Evolutionary conservation across 2,888 invertebrate species (phyloP).

Genomic region (Trichogramma dendrolimi): DNA sequence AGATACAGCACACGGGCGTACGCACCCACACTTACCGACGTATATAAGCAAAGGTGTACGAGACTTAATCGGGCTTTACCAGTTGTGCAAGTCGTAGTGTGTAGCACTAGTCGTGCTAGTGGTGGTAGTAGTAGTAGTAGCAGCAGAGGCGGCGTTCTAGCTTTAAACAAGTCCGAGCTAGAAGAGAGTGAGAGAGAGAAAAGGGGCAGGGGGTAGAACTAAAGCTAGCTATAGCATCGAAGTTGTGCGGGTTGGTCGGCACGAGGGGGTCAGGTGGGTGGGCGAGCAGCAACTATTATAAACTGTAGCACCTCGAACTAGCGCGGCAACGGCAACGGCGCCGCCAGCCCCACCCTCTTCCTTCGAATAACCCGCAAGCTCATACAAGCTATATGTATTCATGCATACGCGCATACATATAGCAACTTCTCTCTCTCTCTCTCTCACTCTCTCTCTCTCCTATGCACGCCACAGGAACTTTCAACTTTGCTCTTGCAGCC

Average conservation of each 20-base stretch:
- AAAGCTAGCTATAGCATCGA: too few species aligned
- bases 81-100: too few species aligned
- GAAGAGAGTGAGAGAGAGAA: conserved; percentile 13
- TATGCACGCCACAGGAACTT: neutral
- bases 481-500: neutral
- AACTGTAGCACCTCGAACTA: conserved; percentile 53
- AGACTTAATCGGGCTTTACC: too few species aligned
- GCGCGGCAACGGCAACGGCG: conserved; percentile 37
- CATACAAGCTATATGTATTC: neutral
- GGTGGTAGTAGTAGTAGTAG: too few species aligned
- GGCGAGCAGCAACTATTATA: conserved; percentile 51
- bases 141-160: neutral
- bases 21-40: too few species aligned
- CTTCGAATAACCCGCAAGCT: conserved; percentile 31
- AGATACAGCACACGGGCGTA: too few species aligned
- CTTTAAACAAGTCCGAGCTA: neutral
- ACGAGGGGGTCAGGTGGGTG: conserved; percentile 38
- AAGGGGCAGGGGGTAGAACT: conserved; percentile 26
- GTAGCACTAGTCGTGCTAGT: too few species aligned
- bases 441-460: conserved; percentile 27
- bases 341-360: conserved; percentile 40
- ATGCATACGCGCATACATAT: conserved; percentile 7
- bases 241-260: conserved; percentile 38
- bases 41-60: too few species aligned
- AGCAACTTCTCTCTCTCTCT: conserved; percentile 28